Evolutionary conservation across 2,113 vertebrate genomes (phyloP).

Genomic region (Halcyon malimbica): DNA sequence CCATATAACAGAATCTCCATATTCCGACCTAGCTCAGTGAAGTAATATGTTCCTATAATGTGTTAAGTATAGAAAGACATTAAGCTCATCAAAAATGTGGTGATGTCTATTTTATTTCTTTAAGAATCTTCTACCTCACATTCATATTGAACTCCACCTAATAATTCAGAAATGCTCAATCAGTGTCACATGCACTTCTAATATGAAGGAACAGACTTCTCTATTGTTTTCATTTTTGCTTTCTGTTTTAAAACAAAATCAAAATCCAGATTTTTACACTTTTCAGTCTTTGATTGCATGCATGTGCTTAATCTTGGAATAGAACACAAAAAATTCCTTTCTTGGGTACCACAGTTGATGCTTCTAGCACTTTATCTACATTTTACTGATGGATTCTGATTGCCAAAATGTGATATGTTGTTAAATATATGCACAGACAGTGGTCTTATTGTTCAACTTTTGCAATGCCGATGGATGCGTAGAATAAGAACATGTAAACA

Average conservation of each 20-base stretch:
- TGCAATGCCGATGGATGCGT: background rate
- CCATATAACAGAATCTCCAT: background rate
- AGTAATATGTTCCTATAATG: background rate
- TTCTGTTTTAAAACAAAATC: background rate
- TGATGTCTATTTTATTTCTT: background rate
- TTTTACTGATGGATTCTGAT: background rate
- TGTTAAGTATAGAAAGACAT: background rate
- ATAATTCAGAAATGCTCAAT: background rate
- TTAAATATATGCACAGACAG: background rate
- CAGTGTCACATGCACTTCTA: background rate
- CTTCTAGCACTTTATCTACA: background rate
- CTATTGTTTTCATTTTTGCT: background rate
- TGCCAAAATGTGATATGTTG: background rate
- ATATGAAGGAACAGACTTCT: background rate
- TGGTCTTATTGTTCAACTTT: background rate
- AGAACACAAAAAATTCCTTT: background rate
- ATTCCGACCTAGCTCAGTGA: background rate
- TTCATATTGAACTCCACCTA: background rate
- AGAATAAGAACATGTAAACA: background rate
- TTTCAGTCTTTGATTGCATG: background rate
- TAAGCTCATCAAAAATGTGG: background rate
- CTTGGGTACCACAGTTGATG: background rate
- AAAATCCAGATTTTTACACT: background rate
- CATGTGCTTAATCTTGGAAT: background rate
- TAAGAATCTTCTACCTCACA: background rate